Percentiles rank a stretch among this genome's conserved stretches.
These are phyloP conservation scores for Cantharis lateralis DNA, from an alignment of 2,888 invertebrate genomes.

Conservation along the genomic window DNA sequence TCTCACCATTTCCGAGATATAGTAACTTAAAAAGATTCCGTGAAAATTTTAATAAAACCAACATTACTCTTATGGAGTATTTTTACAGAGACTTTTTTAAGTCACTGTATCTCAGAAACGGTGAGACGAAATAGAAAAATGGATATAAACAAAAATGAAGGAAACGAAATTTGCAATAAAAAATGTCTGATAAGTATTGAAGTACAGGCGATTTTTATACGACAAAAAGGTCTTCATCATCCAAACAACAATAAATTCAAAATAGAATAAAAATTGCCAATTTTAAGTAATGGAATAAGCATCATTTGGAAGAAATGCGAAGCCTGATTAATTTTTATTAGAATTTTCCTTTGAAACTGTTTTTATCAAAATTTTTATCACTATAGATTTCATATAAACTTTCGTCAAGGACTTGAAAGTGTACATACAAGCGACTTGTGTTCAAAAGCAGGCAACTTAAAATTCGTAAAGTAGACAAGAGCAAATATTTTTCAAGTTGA, in stretches of 20 bases:
- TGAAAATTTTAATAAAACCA: no score
- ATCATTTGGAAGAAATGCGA: background rate
- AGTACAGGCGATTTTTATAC: no score
- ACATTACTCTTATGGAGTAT: no score
- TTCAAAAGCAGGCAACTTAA: background rate
- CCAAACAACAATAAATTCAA: background rate
- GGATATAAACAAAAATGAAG: no score
- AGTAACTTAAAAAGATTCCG: no score
- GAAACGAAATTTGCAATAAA: no score
- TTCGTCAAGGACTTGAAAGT: background rate
- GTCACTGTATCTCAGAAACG: no score
- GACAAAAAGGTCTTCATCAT: background rate
- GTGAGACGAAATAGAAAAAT: no score
- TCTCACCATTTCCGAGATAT: no score
- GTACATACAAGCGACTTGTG: background rate
- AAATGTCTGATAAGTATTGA: no score
- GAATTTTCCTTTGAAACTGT: background rate
- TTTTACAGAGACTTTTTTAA: no score
- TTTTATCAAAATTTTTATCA: background rate
- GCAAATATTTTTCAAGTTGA: background rate
- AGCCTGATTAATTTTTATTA: background rate
- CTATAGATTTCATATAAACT: background rate
- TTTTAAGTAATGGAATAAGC: background rate
- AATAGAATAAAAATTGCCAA: no score
- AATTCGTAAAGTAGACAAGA: background rate